These are phyloP conservation scores for Nasonia giraulti DNA, from an alignment of 1,140 invertebrate species.

Conservation along the genomic window DNA sequence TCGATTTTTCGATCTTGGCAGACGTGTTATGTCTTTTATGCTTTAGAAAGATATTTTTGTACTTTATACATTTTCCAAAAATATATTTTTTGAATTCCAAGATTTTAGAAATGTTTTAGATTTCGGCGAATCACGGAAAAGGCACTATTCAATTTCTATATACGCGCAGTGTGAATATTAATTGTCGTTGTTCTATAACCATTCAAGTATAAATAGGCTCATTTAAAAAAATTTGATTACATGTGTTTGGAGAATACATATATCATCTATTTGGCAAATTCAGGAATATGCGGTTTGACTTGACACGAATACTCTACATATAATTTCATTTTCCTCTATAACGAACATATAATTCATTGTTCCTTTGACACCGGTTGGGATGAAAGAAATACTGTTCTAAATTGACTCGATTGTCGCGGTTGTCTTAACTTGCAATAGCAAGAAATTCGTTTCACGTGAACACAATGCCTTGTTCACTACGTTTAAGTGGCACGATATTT, in stretches of 20 bases:
- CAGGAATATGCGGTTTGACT: conserved; percentile 56
- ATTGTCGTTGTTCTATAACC: not conserved
- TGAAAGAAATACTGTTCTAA: conserved; percentile 30
- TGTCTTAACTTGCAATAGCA: not conserved
- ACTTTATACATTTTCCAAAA: not conserved
- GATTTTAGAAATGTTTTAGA: not conserved
- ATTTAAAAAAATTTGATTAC: not conserved
- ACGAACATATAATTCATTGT: not conserved
- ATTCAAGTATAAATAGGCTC: not conserved
- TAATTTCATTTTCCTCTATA: conserved; percentile 6
- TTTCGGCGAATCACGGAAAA: not conserved
- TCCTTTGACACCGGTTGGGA: conserved; percentile 16
- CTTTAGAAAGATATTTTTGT: conserved; percentile 5
- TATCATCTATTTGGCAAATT: conserved; percentile 63
- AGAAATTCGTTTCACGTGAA: not conserved
- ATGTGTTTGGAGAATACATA: not conserved
- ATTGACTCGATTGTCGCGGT: conserved; percentile 1
- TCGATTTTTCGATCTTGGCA: not conserved
- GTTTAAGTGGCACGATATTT: not conserved
- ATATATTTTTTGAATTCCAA: not conserved
- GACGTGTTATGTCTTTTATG: not conserved
- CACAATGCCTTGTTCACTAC: not conserved
- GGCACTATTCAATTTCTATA: not conserved
- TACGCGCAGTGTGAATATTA: not conserved
- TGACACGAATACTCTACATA: not conserved